phyloP scores from a whole-genome alignment of 2,888 invertebrate genomes.

The Cyrtodaria siliqua region DNA sequence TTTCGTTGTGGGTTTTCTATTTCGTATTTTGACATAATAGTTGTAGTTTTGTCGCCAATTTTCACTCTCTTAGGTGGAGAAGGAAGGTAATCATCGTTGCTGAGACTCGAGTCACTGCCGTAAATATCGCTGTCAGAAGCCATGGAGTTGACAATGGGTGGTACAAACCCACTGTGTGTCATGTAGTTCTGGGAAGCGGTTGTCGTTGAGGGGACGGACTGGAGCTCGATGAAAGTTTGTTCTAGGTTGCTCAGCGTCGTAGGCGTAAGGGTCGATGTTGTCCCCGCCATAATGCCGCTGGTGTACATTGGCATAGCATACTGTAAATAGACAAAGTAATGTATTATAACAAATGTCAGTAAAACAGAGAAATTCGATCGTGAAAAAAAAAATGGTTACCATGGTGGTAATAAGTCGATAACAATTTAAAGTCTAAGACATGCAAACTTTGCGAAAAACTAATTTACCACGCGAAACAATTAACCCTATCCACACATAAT shows the following conservation, averaged over 20 bases:
- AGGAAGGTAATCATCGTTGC: conserved; percentile 72
- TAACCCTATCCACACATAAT: too few relatives aligned
- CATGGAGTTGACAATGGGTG: conserved; percentile 88
- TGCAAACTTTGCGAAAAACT: too few relatives aligned
- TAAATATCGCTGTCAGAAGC: conserved; percentile 68
- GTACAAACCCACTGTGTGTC: conserved; percentile 96
- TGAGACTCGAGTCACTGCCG: conserved; percentile 58
- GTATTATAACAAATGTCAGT: background rate
- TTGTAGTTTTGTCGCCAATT: conserved; percentile 62
- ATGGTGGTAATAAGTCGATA: too few relatives aligned
- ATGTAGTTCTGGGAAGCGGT: conserved; percentile 69
- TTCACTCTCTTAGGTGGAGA: conserved; percentile 65
- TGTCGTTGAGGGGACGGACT: conserved; percentile 88
- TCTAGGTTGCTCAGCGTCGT: conserved; percentile 96
- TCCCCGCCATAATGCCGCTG: conserved; percentile 90
- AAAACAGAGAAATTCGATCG: too few relatives aligned
- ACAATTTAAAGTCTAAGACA: too few relatives aligned
- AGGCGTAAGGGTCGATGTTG: conserved; percentile 97
- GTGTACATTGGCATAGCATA: conserved; percentile 77
- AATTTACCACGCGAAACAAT: too few relatives aligned
- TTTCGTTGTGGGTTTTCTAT: conserved; percentile 61
- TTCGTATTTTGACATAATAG: conserved; percentile 60
- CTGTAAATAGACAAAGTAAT: conserved; percentile 63
- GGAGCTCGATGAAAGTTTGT: conserved; percentile 95
- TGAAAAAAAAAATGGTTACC: too few relatives aligned